Conservation (phyloP, 53 echinoderm and acorn worm species). For the Apostichopus leukothele region DNA sequence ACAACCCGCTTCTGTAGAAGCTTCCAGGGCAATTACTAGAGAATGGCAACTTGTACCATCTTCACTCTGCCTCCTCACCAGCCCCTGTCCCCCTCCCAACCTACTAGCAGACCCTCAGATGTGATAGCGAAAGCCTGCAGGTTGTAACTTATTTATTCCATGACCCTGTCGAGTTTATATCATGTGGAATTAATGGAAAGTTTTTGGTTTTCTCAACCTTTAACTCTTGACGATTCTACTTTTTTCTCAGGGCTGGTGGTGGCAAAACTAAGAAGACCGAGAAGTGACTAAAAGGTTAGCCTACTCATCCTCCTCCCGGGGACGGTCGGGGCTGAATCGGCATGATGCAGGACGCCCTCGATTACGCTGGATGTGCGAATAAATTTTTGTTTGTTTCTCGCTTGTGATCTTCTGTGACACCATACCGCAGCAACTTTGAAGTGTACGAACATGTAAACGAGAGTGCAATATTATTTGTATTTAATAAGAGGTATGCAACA, state of each 20-base stretch:
- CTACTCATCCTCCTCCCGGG: neutral
- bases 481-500: conserved; percentile 35
- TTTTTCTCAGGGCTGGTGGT: conserved; percentile 47
- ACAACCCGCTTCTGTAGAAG: too few relatives aligned
- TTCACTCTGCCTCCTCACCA: too few relatives aligned
- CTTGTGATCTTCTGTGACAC: conserved; percentile 10
- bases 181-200: too few relatives aligned
- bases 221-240: neutral
- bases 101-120: too few relatives aligned
- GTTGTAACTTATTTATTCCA: too few relatives aligned
- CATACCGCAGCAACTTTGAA: conserved; percentile 14
- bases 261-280: conserved; percentile 83
- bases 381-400: neutral
- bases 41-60: too few relatives aligned
- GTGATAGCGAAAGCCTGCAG: too few relatives aligned
- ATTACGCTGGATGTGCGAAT: conserved; percentile 30
- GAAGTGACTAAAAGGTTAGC: conserved; percentile 57
- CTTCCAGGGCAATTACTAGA: too few relatives aligned
- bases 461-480: conserved; percentile 46
- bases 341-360: conserved; percentile 33
- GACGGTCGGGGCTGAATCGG: neutral
- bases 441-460: conserved; percentile 17
- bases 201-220: too few relatives aligned
- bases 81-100: too few relatives aligned
- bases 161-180: too few relatives aligned